These are phyloP conservation scores for Phenganax stokvisi DNA, from an alignment of 92 coral and sea anemone genomes.

Conservation along the genomic window DNA sequence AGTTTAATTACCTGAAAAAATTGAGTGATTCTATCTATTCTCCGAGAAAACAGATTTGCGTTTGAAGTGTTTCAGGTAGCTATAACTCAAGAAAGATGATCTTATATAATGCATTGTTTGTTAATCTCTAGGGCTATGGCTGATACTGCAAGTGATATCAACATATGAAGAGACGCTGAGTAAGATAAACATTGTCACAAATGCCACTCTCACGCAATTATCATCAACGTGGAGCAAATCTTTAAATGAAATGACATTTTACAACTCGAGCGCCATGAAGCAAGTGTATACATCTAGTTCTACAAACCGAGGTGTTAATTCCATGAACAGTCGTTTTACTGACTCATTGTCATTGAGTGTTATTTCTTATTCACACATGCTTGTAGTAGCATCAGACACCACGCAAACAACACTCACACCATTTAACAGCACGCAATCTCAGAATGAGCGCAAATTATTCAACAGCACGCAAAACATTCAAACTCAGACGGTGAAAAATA, in stretches of 20 bases:
- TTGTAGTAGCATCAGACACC: not conserved
- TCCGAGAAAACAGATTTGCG: too few relatives aligned
- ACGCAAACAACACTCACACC: not conserved
- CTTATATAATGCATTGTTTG: not conserved
- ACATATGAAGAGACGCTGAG: not conserved
- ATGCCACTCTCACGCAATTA: constrained; percentile 1
- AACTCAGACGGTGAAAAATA: not conserved
- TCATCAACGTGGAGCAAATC: not conserved
- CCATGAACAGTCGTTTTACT: not conserved
- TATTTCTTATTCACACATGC: not conserved
- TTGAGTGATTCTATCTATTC: too few relatives aligned
- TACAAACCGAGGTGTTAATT: too few relatives aligned
- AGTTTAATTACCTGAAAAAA: too few relatives aligned
- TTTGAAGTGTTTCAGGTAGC: too few relatives aligned
- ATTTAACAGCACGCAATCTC: constrained; percentile 1
- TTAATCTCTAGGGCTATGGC: not conserved
- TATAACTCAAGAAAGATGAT: not conserved
- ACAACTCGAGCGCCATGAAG: too few relatives aligned
- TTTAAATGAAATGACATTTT: too few relatives aligned
- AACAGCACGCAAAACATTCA: not conserved
- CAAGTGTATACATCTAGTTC: too few relatives aligned
- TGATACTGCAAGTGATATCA: not conserved
- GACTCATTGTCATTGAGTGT: not conserved
- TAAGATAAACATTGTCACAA: not conserved
- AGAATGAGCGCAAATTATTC: constrained; percentile 8